Conservation (phyloP, 2,888 invertebrate genomes). For the Dendrolimus houi region DNA sequence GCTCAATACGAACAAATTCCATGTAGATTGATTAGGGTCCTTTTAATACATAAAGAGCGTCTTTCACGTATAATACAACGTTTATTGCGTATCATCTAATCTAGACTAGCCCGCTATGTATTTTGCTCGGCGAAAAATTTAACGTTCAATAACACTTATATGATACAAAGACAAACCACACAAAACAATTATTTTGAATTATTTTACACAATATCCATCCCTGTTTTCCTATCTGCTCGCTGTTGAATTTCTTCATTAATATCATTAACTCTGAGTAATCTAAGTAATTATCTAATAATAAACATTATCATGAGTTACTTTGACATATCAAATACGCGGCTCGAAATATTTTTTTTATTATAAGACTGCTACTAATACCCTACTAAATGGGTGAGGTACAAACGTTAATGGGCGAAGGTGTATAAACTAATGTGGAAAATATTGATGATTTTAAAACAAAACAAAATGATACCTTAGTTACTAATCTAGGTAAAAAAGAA, state of each 20-base stretch:
- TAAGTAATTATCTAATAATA: conserved; percentile 69
- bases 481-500: conserved; percentile 56
- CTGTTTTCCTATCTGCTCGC: conserved; percentile 74
- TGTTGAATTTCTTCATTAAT: conserved; percentile 54
- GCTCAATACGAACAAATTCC: neutral
- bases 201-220: conserved; percentile 66
- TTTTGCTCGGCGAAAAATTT: conserved; percentile 12
- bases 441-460: conserved; percentile 23
- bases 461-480: conserved; percentile 35
- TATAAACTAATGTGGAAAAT: conserved; percentile 33
- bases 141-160: conserved; percentile 71
- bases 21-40: neutral
- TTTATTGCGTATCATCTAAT: conserved; percentile 44
- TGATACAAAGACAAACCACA: conserved; percentile 65
- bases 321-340: conserved; percentile 76
- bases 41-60: conserved; percentile 28
- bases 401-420: conserved; percentile 32
- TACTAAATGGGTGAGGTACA: conserved; percentile 62
- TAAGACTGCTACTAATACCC: conserved; percentile 64
- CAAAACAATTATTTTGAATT: conserved; percentile 61
- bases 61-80: conserved; percentile 31
- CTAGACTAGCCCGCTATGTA: conserved; percentile 46
- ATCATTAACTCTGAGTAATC: conserved; percentile 64
- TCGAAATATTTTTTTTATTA: conserved; percentile 68
- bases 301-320: conserved; percentile 72